These are phyloP conservation scores for Sander lucioperca DNA, from an alignment of 2,113 vertebrate genomes.

Conservation along the genomic window DNA sequence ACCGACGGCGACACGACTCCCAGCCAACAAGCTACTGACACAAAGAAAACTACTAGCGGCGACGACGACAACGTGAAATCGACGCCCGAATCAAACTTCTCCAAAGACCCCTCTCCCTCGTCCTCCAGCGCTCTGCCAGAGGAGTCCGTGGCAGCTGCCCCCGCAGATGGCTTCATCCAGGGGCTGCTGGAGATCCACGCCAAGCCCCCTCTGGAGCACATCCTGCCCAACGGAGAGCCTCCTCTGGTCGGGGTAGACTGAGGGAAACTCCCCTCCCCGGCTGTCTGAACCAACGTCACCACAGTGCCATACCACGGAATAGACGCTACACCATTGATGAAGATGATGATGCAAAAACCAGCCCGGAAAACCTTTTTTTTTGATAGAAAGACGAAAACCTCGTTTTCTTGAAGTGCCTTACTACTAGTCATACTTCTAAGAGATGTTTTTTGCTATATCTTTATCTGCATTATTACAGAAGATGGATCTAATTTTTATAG, in stretches of 20 bases:
- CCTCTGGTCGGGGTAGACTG: constrained; percentile 90
- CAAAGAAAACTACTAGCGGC: constrained; percentile 46
- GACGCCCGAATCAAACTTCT: background rate
- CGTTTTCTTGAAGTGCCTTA: constrained; percentile 94
- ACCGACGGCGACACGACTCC: background rate
- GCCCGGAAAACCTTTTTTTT: constrained; percentile 37
- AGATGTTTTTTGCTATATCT: constrained; percentile 87
- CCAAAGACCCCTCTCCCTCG: constrained; percentile 50
- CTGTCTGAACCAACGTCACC: constrained; percentile 43
- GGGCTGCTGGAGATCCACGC: constrained; percentile 87
- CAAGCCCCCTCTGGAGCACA: constrained; percentile 83
- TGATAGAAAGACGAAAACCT: constrained; percentile 66
- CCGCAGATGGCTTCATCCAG: constrained; percentile 78
- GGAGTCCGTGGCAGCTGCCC: background rate
- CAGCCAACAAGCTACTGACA: constrained; percentile 53
- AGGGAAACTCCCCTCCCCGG: constrained; percentile 43
- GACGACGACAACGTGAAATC: background rate
- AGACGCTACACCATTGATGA: constrained; percentile 29
- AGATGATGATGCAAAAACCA: constrained; percentile 51
- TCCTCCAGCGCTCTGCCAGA: constrained; percentile 22
- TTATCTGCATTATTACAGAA: constrained; percentile 82
- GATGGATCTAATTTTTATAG: constrained; percentile 82
- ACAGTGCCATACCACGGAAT: constrained; percentile 76
- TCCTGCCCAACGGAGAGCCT: constrained; percentile 83
- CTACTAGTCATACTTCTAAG: constrained; percentile 72